Evolutionary conservation across 2,797 vertebrate genomes (phyloP), one percentile per base, ranked within the genome.

Genomic region (Notolepis coatsorum): DNA sequence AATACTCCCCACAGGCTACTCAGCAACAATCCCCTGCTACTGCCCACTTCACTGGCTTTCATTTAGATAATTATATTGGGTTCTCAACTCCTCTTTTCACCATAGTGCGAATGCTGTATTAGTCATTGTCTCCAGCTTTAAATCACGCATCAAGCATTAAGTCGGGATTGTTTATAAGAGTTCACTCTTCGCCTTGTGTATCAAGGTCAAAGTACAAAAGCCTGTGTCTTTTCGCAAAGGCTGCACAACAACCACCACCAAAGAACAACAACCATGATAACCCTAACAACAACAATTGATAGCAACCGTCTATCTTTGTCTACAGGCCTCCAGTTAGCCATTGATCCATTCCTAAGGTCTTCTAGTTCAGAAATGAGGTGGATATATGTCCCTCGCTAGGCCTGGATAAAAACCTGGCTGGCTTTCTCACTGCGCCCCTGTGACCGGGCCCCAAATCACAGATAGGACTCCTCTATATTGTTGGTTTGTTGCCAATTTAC

Each of bases 401-500:
- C 88, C 76, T 71, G 79, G 62, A 83, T n/a, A n/a, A 71, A 62
- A 88, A 79, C 78, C 77, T 76, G 75, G 71, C 66, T 72, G 78
- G 84, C 82, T 84, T 90, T 78, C 82, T 85, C 84, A 81, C 85
- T 61, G 68, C 88, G 85, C 80, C 80, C 77, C 77, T 84, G 70
- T 82, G 86, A 82, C 79, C 79, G 70, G 80, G 79, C 85, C 82
- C 81, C 86, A 88, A 88, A 91, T 90, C 89, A 79, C 71, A 79
- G 82, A 82, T 57, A 85, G 78, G 88, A 88, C 85, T 86, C 72
- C 49, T 75, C 80, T 72, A 70, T 68, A 85, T 85, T 85, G 84
- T 88, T 88, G 89, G 89, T 85, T 77, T 80, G 76, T 71, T 90
- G 90, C 90, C 90, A 90, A 64, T 84, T 82, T 85, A 86, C 86